Conservation (phyloP, 2,797 vertebrate species). For the Serranus cabrilla region DNA sequence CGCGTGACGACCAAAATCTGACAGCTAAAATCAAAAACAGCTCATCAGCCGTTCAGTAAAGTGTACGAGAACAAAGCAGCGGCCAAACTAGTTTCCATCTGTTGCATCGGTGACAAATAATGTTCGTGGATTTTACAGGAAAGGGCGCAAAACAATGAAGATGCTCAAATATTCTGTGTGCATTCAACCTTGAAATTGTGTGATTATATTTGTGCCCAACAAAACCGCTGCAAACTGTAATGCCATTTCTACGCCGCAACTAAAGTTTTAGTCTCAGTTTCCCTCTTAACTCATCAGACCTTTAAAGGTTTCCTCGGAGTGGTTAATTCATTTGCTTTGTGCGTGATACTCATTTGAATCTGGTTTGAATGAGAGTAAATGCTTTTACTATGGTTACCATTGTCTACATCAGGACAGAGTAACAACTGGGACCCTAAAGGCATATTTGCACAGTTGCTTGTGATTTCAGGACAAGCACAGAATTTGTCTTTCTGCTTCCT, state of each 20-base stretch:
- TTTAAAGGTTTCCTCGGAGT: constrained; percentile 37
- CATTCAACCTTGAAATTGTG: constrained; percentile 53
- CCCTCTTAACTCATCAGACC: constrained; percentile 25
- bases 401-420: constrained; percentile 48
- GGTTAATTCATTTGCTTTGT: constrained; percentile 52
- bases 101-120: constrained; percentile 34
- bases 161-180: constrained; percentile 43
- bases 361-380: constrained; percentile 72
- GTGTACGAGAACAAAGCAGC: constrained; percentile 42
- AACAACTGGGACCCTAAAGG: constrained; percentile 43
- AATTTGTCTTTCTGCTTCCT: constrained; percentile 9
- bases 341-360: constrained; percentile 69
- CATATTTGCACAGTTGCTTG: constrained; percentile 49
- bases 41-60: constrained; percentile 46
- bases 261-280: constrained; percentile 36
- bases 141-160: constrained; percentile 35
- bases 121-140: constrained; percentile 39
- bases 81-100: constrained; percentile 32
- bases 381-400: constrained; percentile 72
- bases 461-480: constrained; percentile 25
- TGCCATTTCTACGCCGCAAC: constrained; percentile 5
- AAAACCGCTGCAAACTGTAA: constrained; percentile 25
- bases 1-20: constrained; percentile 34
- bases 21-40: constrained; percentile 58
- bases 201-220: constrained; percentile 34